Conservation (phyloP, 2,113 vertebrate genomes). For the Phalacrocorax carbo region DNA sequence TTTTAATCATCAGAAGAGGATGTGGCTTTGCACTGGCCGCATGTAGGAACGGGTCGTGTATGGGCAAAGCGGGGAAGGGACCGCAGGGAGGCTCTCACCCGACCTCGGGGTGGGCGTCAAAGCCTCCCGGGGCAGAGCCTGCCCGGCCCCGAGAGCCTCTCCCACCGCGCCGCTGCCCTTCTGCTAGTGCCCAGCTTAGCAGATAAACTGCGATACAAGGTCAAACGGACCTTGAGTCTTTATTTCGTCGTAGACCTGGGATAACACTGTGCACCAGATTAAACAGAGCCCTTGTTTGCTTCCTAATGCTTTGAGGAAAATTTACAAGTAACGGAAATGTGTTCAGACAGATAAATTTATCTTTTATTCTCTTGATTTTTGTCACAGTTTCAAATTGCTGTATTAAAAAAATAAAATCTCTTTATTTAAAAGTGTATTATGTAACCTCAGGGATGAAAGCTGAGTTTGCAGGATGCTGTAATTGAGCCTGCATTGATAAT, state of each 20-base stretch:
- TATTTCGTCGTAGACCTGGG: not conserved
- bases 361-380: not conserved
- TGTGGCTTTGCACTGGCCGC: not conserved
- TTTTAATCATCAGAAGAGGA: not conserved
- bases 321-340: not conserved
- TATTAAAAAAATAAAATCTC: not conserved
- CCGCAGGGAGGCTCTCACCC: not conserved
- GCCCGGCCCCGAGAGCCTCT: not conserved
- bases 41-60: fast-evolving
- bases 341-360: not conserved
- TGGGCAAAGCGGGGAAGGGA: fast-evolving
- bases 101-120: fast-evolving
- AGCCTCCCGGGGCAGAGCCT: too few species aligned
- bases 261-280: fast-evolving
- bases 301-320: not conserved
- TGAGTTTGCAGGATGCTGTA: not conserved
- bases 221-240: not conserved
- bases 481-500: not conserved
- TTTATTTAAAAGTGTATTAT: not conserved
- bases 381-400: not conserved
- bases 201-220: not conserved
- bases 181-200: too few species aligned
- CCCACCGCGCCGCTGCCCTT: not conserved
- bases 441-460: not conserved
- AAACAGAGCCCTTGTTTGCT: not conserved